phyloP scores from a whole-genome alignment of 2,797 vertebrate genomes.

The Rhodeus uyekii region DNA sequence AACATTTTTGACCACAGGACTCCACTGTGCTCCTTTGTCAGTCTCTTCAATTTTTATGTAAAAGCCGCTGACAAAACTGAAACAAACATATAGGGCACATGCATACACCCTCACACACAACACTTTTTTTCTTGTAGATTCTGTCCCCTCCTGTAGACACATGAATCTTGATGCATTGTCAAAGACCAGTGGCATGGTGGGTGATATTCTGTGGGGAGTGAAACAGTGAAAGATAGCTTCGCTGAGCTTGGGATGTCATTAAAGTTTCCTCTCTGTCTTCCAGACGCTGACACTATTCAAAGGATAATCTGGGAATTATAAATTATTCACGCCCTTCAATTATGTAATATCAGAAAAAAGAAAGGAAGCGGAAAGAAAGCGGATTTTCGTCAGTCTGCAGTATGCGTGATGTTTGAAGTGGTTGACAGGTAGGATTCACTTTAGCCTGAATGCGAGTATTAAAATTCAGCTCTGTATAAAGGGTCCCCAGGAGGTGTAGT shows the following conservation, averaged over 20 bases:
- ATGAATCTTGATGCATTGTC: background rate
- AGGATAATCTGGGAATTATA: conserved; percentile 37
- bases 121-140: background rate
- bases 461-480: background rate
- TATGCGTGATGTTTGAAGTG: conserved; percentile 8
- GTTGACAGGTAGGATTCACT: background rate
- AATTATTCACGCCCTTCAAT: conserved; percentile 45
- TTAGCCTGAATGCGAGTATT: background rate
- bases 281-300: conserved; percentile 25
- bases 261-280: conserved; percentile 39
- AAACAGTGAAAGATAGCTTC: conserved; percentile 35
- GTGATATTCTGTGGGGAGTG: conserved; percentile 23
- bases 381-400: conserved; percentile 16
- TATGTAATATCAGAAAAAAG: conserved; percentile 41
- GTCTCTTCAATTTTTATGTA: conserved; percentile 33
- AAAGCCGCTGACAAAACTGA: conserved; percentile 31
- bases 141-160: background rate
- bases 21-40: conserved; percentile 35
- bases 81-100: background rate
- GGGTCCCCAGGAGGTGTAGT: background rate
- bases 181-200: conserved; percentile 11
- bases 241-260: conserved; percentile 11
- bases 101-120: background rate
- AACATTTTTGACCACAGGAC: conserved; percentile 37
- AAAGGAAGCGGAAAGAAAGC: conserved; percentile 21